Base-by-base conservation (phyloP, 2,888 invertebrate genomes). In the Agrotis segetum region DNA sequence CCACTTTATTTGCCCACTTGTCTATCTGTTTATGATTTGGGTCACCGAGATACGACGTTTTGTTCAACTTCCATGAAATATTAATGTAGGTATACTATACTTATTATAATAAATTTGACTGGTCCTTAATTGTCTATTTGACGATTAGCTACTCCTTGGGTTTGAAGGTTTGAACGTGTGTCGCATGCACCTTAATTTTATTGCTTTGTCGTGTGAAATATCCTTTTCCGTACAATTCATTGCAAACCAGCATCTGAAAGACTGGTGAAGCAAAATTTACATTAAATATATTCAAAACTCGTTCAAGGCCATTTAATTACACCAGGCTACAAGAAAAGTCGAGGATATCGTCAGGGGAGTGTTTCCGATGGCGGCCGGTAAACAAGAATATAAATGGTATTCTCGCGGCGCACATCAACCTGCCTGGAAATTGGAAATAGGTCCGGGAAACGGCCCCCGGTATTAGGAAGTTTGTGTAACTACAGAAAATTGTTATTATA, bases 1-100 rank as follows among this genome's bases (percentile, higher is more conserved):
- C 77, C 87, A 82, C 86, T 84, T 85, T 82, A 84, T 81, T 84
- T 82, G 74, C 81, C 83, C 81, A 83, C 85, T 87, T 77, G 83
- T 82, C 84, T 83, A 73, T 82, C 82, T 87, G 87, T 85, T 84
- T 84, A 83, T 87, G 88, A 88, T 85, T 85, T 82, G 85, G 87
- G 88, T 88, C 83, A 72, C 76, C 60, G 71, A 78, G 66, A 75
- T 76, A 82, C 73, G 83, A 81, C 82, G 78, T 83, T 85, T 75
- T 79, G 81, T 71, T 75, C 53, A 64, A 77, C 50, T 73, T 74
- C 74, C 69, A 76, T 76, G 80, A 74, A 83, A 81, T 77, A 70
- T 76, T 72, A 82, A 78, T 83, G 83, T 81, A 77, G 4, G 7
- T 40, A 34, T 34, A 7, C 7, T 40, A 34, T 34, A 7, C 7